Evolutionary conservation across 2,113 vertebrate species (phyloP), one percentile per base, ranked within the genome.

Genomic region (Acrocephalus arundinaceus): DNA sequence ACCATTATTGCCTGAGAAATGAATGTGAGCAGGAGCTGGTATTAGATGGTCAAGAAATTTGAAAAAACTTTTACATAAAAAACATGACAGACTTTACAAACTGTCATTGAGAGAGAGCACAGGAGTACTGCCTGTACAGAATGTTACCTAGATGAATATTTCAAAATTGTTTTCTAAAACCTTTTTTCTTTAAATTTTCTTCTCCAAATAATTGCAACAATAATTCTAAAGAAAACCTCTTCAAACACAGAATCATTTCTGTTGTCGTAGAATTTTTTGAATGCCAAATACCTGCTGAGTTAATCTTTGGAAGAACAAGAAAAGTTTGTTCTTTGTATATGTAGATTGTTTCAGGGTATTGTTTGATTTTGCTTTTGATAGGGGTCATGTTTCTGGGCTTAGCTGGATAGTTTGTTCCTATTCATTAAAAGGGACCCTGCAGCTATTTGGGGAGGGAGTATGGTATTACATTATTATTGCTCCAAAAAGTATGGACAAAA

Each of bases 351-450:
- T 97, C n/a, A 20, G 75, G 80, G 89, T 91, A 95, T 96, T 96
- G 80, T 97, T 95, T 94, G 95, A 94, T 93, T 95, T 80, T 87
- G 54, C 66, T 93, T 95, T 95, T 93, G 94, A 87, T 90, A 90
- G 79, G 72, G 82, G 86, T 92, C 93, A 94, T 80, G 52, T 84
- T 92, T 92, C 82, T 93, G 73, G 87, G 75, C 91, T 95, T 96
- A 91, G 91, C 77, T 97, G 95, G 90, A 81, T 95, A 85, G 75
- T 89, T 94, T 95, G 86, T 96, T 97, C 85, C 90, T 95, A 95
- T 92, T 96, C 96, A 93, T 87, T 95, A 88, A 96, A 96, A 94
- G 78, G 74, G 96, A 94, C 92, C 91, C 97, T 94, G 87, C 87
- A 92, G 96, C 94, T 74, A 86, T 91, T 7, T 94, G 96, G 73